These are phyloP conservation scores for Anguilla rostrata DNA, from an alignment of 2,113 vertebrate genomes.

Conservation along the genomic window DNA sequence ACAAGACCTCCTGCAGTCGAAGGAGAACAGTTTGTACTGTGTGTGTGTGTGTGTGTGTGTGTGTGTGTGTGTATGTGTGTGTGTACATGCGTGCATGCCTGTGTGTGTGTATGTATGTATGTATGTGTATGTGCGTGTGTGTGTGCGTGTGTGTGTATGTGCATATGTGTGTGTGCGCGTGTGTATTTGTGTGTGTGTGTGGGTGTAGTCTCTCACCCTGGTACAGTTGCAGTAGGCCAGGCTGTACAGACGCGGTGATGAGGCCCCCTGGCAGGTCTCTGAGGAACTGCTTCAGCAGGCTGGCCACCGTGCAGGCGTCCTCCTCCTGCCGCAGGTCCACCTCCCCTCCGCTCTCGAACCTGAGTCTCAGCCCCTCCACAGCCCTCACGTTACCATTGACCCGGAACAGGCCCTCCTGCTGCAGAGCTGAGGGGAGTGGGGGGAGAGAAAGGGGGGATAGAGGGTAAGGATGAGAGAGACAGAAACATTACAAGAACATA, in stretches of 20 bases:
- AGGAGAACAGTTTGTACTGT: background rate
- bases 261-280: slow-evolving; percentile 83
- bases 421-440: slow-evolving; percentile 70
- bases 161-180: no score
- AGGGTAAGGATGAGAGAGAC: background rate
- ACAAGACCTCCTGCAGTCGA: background rate
- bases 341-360: slow-evolving; percentile 72
- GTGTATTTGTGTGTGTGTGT: background rate
- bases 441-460: background rate
- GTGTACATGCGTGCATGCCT: no score
- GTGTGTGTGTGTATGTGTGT: background rate
- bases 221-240: slow-evolving; percentile 73
- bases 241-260: slow-evolving; percentile 70
- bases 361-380: slow-evolving; percentile 77
- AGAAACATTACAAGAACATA: background rate
- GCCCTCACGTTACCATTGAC: slow-evolving; percentile 82
- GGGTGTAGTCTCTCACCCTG: slow-evolving; percentile 70
- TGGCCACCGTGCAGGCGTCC: slow-evolving; percentile 80
- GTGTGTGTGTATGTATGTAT: no score
- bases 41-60: slow-evolving; percentile 6
- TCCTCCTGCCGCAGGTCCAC: slow-evolving; percentile 71
- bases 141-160: no score
- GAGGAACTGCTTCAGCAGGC: slow-evolving; percentile 86
- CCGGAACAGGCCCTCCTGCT: slow-evolving; percentile 88
- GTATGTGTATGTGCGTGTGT: no score